These are phyloP conservation scores for Neosilurus hyrtlii DNA, from an alignment of 2,797 vertebrate species.

Conservation along the genomic window DNA sequence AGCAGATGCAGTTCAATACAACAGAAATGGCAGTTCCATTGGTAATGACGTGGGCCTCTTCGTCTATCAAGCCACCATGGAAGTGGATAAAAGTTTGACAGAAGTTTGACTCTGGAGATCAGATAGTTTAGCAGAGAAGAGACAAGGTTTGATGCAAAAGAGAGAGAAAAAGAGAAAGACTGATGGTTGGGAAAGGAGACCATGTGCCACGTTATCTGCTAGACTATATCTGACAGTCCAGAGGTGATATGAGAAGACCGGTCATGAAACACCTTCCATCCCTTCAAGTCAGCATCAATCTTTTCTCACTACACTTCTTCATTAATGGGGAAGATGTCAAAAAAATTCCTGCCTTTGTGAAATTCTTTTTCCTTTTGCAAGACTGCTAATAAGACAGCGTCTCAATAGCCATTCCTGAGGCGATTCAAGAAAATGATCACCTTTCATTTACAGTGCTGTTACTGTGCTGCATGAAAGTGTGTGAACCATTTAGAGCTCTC, in stretches of 20 bases:
- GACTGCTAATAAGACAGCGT: constrained; percentile 29
- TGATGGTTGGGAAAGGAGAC: constrained; percentile 20
- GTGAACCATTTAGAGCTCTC: too few relatives aligned
- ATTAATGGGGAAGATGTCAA: constrained; percentile 23
- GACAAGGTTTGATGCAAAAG: constrained; percentile 13
- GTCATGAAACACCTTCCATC: constrained; percentile 26
- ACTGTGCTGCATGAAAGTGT: too few relatives aligned
- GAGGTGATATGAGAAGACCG: constrained; percentile 31
- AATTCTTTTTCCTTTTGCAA: constrained; percentile 7
- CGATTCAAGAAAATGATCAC: background rate
- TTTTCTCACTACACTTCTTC: constrained; percentile 6
- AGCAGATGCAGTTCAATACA: constrained; percentile 30
- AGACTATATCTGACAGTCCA: constrained; percentile 42
- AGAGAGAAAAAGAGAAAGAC: constrained; percentile 3
- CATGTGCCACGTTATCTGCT: constrained; percentile 30
- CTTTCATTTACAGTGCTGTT: background rate
- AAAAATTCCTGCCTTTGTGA: constrained; percentile 21
- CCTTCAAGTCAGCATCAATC: constrained; percentile 14
- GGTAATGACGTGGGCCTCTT: constrained; percentile 16
- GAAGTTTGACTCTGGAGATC: constrained; percentile 19
- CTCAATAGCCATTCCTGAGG: constrained; percentile 12
- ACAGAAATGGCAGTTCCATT: constrained; percentile 40
- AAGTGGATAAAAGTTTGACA: constrained; percentile 30
- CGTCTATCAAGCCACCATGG: constrained; percentile 9
- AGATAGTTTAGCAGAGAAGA: constrained; percentile 11